Conservation (phyloP, 2,797 vertebrate species). For the Halcyon leucocephala region DNA sequence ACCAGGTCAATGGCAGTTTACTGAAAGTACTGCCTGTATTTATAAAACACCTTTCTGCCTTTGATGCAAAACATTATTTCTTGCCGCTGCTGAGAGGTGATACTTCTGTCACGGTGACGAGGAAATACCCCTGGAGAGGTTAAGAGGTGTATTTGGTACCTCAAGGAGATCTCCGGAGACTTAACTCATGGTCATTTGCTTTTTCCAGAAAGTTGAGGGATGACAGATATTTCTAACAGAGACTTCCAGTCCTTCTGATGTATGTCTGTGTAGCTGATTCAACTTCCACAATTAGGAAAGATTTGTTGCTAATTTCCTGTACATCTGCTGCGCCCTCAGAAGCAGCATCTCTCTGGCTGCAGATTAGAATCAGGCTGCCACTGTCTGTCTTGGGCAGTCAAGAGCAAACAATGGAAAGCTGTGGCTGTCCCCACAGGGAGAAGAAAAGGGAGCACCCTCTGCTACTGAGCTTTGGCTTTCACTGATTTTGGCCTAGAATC, state of each 20-base stretch:
- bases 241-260: neutral
- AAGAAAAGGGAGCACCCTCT: neutral
- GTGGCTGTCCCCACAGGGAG: neutral
- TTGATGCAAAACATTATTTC: neutral
- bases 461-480: neutral
- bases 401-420: neutral
- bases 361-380: neutral
- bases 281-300: constrained; percentile 19
- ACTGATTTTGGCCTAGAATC: neutral
- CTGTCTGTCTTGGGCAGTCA: neutral
- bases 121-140: neutral
- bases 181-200: neutral
- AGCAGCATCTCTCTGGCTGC: neutral
- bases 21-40: neutral
- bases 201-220: neutral
- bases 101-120: neutral
- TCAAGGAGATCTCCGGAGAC: neutral
- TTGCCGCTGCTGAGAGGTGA: neutral
- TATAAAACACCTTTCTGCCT: neutral
- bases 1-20: neutral
- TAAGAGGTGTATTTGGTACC: neutral
- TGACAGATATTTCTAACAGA: neutral
- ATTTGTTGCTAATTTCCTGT: constrained; percentile 38
- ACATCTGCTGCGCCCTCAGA: neutral
- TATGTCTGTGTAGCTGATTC: neutral